These are phyloP conservation scores for Mesoclemmys tuberculata DNA, from an alignment of 2,113 vertebrate species.

Conservation along the genomic window DNA sequence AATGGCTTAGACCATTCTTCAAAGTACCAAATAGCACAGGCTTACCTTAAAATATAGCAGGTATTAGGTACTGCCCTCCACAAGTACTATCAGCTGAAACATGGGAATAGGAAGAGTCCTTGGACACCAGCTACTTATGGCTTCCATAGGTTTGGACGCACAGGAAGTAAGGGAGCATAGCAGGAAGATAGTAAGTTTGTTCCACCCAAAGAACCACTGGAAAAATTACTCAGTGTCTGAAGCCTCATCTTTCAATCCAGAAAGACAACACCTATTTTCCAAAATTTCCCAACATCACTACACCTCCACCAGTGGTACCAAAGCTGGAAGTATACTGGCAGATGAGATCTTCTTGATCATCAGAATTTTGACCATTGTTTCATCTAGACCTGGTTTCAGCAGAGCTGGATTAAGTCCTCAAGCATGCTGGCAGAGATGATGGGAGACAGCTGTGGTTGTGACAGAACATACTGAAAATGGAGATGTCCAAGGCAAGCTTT, in stretches of 20 bases:
- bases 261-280: neutral
- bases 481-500: neutral
- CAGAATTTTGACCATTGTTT: neutral
- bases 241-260: neutral
- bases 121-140: neutral
- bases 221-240: neutral
- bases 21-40: neutral
- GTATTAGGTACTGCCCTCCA: neutral
- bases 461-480: neutral
- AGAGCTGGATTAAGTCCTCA: neutral
- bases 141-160: neutral
- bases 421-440: neutral
- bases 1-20: neutral
- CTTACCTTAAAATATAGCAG: neutral
- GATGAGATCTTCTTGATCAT: neutral
- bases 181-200: neutral
- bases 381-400: neutral
- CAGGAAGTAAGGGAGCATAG: neutral
- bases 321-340: neutral
- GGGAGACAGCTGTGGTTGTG: neutral
- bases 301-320: neutral
- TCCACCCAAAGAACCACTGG: neutral
- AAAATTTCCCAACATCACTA: neutral
- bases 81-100: neutral
- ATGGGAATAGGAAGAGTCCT: neutral